These are phyloP conservation scores for Huso huso DNA, from an alignment of 2,797 vertebrate species.

Conservation along the genomic window DNA sequence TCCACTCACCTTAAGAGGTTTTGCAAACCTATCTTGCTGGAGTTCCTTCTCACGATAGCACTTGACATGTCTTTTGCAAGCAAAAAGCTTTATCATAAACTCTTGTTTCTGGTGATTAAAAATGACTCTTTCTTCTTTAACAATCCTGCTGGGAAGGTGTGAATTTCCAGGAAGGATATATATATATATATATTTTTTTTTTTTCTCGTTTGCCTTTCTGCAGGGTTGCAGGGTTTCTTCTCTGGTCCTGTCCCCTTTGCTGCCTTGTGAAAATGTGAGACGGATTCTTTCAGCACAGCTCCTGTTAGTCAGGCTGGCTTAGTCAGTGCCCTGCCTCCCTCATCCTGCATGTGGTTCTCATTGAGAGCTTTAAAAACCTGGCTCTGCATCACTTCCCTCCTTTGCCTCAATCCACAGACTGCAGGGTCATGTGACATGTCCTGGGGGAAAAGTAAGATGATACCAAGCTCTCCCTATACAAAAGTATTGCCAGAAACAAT, in stretches of 20 bases:
- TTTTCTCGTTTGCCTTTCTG: slow-evolving; percentile 38
- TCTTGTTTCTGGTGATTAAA: slow-evolving; percentile 1
- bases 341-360: slow-evolving; percentile 19
- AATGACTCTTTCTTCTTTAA: slow-evolving; percentile 18
- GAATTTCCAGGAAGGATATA: slow-evolving; percentile 21
- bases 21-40: slow-evolving; percentile 70
- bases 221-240: slow-evolving; percentile 29
- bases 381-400: slow-evolving; percentile 42
- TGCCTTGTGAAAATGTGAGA: slow-evolving; percentile 63
- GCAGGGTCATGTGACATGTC: slow-evolving; percentile 52
- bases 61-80: slow-evolving; percentile 52
- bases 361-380: slow-evolving; percentile 44
- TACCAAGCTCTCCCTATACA: slow-evolving; percentile 21
- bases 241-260: slow-evolving; percentile 43
- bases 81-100: not conserved
- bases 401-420: slow-evolving; percentile 28
- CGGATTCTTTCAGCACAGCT: slow-evolving; percentile 36
- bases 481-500: slow-evolving; percentile 5
- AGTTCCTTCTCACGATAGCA: slow-evolving; percentile 60
- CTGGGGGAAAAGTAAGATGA: slow-evolving; percentile 46
- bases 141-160: slow-evolving; percentile 15
- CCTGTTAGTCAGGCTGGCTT: slow-evolving; percentile 33
- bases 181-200: slow-evolving; percentile 28
- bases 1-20: slow-evolving; percentile 76
- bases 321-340: slow-evolving; percentile 31